Percentiles rank a stretch among this genome's conserved stretches.
phyloP scores from a whole-genome alignment of 2,113 vertebrate genomes.

The Rhineura floridana region DNA sequence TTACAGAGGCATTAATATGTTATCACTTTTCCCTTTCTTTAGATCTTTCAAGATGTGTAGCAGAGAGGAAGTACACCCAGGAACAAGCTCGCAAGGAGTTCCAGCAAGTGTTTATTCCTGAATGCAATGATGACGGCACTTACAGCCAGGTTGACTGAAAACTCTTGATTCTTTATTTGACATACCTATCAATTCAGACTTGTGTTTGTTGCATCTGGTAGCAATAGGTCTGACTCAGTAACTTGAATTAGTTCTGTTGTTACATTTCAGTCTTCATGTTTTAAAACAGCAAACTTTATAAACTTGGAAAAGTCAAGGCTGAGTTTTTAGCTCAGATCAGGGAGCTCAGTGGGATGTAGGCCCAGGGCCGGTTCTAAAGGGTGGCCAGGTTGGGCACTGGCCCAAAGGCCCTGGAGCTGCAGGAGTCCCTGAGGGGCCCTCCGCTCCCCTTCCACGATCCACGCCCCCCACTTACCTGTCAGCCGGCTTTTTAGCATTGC shows the following conservation, averaged over 20 bases:
- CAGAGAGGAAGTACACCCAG: conserved; percentile 96
- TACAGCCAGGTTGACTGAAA: conserved; percentile 88
- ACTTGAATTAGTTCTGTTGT: neutral
- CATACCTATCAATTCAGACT: neutral
- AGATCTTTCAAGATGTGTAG: conserved; percentile 96
- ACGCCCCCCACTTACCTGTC: too few species aligned
- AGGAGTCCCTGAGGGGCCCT: too few species aligned
- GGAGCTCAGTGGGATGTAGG: neutral
- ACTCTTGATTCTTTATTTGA: conserved; percentile 32
- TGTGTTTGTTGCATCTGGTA: neutral
- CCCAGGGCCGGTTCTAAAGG: too few species aligned
- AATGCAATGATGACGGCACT: conserved; percentile 93
- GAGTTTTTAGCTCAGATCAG: neutral
- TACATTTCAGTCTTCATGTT: neutral
- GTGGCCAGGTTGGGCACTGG: too few species aligned
- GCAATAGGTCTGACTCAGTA: neutral
- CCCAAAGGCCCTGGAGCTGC: too few species aligned
- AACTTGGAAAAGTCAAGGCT: neutral
- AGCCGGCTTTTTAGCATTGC: too few species aligned
- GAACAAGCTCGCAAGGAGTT: conserved; percentile 95
- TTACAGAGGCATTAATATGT: neutral
- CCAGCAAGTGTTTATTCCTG: conserved; percentile 95
- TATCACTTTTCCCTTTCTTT: conserved; percentile 42
- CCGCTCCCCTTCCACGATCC: too few species aligned
- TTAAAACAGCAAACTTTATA: neutral